These are phyloP conservation scores for Mythimna pallens DNA, from an alignment of 2,888 invertebrate species.

Conservation along the genomic window DNA sequence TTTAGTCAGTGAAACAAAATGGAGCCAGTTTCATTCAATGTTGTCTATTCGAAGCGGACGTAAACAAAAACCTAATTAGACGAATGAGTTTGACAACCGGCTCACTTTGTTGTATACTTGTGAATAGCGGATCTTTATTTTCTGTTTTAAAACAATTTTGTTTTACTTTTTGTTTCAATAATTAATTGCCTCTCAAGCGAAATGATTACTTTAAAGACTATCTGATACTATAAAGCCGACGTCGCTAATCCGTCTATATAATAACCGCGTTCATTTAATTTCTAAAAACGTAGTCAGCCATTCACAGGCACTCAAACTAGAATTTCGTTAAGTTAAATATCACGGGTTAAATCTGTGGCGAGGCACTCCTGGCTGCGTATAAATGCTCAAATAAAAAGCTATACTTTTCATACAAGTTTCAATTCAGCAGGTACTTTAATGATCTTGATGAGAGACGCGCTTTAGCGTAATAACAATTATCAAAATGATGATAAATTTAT, in stretches of 20 bases:
- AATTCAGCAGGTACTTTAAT: conserved; percentile 66
- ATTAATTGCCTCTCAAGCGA: conserved; percentile 35
- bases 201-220: conserved; percentile 46
- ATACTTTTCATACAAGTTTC: conserved; percentile 75
- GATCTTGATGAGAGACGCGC: conserved; percentile 69
- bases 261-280: conserved; percentile 61
- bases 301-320: conserved; percentile 65
- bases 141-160: conserved; percentile 30
- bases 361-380: conserved; percentile 62
- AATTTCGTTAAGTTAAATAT: conserved; percentile 68
- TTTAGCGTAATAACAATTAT: conserved; percentile 61
- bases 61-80: conserved; percentile 74
- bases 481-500: background rate
- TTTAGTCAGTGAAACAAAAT: conserved; percentile 78
- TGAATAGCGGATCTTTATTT: conserved; percentile 42
- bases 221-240: conserved; percentile 44
- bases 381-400: conserved; percentile 73
- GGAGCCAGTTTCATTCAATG: conserved; percentile 74
- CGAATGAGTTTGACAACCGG: conserved; percentile 68
- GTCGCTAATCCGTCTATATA: conserved; percentile 43
- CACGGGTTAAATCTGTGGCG: conserved; percentile 67
- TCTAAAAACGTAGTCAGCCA: conserved; percentile 56
- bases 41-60: conserved; percentile 72
- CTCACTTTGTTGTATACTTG: conserved; percentile 55
- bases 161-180: conserved; percentile 40